Percentiles rank a stretch among this genome's conserved stretches.
phyloP scores from a whole-genome alignment of 2,797 vertebrate genomes.

The Cryptoblepharus egeriae region DNA sequence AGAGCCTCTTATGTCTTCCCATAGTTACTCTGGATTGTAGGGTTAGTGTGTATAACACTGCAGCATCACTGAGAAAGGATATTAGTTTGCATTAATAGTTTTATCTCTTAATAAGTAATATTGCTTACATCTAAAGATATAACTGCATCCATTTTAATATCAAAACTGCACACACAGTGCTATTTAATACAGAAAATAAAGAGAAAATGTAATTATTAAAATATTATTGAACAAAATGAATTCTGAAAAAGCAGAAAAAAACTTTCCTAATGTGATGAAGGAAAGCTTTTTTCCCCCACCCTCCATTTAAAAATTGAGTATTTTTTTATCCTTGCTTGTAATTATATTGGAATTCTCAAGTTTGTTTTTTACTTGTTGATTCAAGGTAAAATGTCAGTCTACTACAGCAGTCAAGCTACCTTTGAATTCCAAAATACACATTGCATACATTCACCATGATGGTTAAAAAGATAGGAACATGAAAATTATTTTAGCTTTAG shows the following conservation, averaged over 20 bases:
- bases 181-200: slow-evolving; percentile 3
- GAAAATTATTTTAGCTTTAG: slow-evolving; percentile 76
- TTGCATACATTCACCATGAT: slow-evolving; percentile 63
- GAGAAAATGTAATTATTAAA: slow-evolving; percentile 47
- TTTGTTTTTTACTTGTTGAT: slow-evolving; percentile 30
- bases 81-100: slow-evolving; percentile 54
- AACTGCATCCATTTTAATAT: slow-evolving; percentile 52
- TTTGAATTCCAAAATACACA: slow-evolving; percentile 68
- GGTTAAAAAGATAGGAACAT: slow-evolving; percentile 69
- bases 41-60: background rate
- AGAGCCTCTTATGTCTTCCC: too few relatives aligned
- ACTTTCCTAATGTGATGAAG: slow-evolving; percentile 39
- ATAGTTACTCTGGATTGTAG: too few relatives aligned
- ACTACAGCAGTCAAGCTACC: slow-evolving; percentile 61
- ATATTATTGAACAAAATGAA: slow-evolving; percentile 29
- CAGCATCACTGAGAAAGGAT: slow-evolving; percentile 27
- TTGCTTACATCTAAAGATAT: slow-evolving; percentile 54
- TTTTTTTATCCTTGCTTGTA: slow-evolving; percentile 25
- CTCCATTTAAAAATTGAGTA: slow-evolving; percentile 36
- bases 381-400: slow-evolving; percentile 62
- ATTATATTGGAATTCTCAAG: slow-evolving; percentile 5
- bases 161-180: slow-evolving; percentile 66
- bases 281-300: slow-evolving; percentile 48
- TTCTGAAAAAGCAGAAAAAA: slow-evolving; percentile 46
- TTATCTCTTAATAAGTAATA: slow-evolving; percentile 50